Base-by-base conservation (phyloP, 2,888 invertebrate genomes). In the Standfussiana lucernea region DNA sequence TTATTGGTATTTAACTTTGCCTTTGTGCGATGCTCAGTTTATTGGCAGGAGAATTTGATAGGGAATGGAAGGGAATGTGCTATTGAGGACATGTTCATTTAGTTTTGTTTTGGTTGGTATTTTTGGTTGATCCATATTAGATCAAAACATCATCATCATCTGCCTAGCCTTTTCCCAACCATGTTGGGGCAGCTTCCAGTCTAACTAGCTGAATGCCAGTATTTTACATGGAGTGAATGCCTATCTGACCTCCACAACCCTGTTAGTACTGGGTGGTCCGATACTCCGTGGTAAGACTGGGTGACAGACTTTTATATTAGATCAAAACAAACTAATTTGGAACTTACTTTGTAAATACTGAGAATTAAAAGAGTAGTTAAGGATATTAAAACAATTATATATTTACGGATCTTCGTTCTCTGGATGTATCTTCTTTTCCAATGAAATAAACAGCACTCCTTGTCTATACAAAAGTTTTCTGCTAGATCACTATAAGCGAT, bases 1-100 rank as follows among this genome's bases (percentile, higher is more conserved):
- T 91, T 92, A 92, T 92, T 89, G 84, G 84, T 85, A 83, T 90
- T 90, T 89, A 89, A 89, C 89, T 88, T 76, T 64, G 64, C 80
- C 76, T 82, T 85, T 79, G 77, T 76, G 45, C 64, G 69, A 89
- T 81, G 78, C 61, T 64, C 74, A 75, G 75, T 87, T 89, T 82
- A 84, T 84, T 50, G 80, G 56, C 69, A 83, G 47, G 28, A 15
- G 45, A 50, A 47, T 66, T 79, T 61, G 32, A 71, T 47, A 50
- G 53, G 15, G 13, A 35, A 59, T 21, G n/a, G 13, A 59, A 59
- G n/a, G 13, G 1, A 70, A 56, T 56, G n/a, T 62, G 53, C 21
- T 35, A 68, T 64, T 56, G 35, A 42, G 21, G 10, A 35, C 5
- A 32, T 40, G 61, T 24, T 53, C 50, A 66, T 73, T 65, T 59